Conservation (phyloP, 2,113 vertebrate genomes). For the Psophia crepitans region DNA sequence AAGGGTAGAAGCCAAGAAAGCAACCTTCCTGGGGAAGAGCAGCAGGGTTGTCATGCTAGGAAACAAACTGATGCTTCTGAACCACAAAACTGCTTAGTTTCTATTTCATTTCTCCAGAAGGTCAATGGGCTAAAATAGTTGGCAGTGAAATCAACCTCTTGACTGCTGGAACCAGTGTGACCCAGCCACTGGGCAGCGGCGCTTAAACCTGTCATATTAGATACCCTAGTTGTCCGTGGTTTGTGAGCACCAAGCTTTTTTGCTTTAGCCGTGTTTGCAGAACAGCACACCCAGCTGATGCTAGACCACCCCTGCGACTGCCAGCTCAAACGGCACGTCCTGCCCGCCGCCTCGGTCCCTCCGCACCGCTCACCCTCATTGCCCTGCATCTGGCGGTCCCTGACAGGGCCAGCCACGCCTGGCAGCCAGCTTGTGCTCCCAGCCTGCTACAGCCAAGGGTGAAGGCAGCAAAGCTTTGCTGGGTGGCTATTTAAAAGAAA, state of each 20-base stretch:
- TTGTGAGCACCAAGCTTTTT: neutral
- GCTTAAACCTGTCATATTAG: neutral
- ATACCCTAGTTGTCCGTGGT: neutral
- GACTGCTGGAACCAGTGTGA: neutral
- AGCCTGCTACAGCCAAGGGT: neutral
- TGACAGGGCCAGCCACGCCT: neutral
- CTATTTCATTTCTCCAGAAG: neutral
- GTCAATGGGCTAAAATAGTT: neutral
- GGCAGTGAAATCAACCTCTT: neutral
- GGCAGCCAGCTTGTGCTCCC: neutral
- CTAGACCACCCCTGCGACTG: neutral
- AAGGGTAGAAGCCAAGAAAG: neutral
- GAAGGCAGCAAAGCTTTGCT: neutral
- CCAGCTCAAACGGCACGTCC: neutral
- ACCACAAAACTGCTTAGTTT: neutral
- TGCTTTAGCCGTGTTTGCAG: neutral
- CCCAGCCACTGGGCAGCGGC: neutral
- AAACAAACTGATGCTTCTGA: neutral
- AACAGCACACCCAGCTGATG: neutral
- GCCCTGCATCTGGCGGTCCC: neutral
- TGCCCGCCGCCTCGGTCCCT: neutral
- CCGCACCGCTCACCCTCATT: fast-evolving
- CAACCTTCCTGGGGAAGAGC: neutral
- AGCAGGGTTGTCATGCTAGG: neutral
- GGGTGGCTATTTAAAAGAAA: neutral